Base-by-base conservation (phyloP, 2,113 vertebrate genomes). In the Osmerus mordax region DNA sequence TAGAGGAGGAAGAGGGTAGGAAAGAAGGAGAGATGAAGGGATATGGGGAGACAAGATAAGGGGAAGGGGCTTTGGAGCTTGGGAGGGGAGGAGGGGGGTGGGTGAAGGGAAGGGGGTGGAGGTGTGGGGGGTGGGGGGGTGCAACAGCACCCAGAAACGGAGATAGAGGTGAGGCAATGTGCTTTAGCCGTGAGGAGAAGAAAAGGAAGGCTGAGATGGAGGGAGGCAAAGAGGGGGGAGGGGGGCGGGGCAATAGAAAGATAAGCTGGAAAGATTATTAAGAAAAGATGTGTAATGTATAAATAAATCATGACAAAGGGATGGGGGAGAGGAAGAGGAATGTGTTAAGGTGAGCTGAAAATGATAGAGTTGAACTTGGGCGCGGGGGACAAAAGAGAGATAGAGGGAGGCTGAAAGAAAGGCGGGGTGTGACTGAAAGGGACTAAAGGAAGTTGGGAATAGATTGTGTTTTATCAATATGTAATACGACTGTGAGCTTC, bases 241-340 rank as follows among this genome's bases (percentile, higher is more conserved):
- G 82, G 84, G 83, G 41, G 41, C 1, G 41, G 7, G 41, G 41
- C 9, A 89, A 88, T 84, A 84, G 85, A 89, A 89, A 89, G 89
- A 91, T 91, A 86, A 86, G 82, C 86, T 81, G 14, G 14, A 25
- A 55, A 87, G 89, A 90, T 90, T 89, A 80, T 83, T 78, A 78
- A 77, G 81, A 80, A 84, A 81, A 83, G 87, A 86, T 80, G 74
- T 78, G 71, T 72, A 83, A 79, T 70, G 84, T 79, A 83, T 76
- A 84, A 88, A 85, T 83, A 81, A 74, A 32, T 73, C 5, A 65
- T 73, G 72, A 86, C 77, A 84, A 83, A 78, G 71, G 68, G 36
- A 67, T 47, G 41, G 77, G 1, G 79, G 58, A 71, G n/a, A 52
- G 68, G 2, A 19, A 53, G 2, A 18, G 19, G 79, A 53, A 78